These are phyloP conservation scores for Acipenser ruthenus DNA, from an alignment of 2,797 vertebrate species.

Conservation along the genomic window DNA sequence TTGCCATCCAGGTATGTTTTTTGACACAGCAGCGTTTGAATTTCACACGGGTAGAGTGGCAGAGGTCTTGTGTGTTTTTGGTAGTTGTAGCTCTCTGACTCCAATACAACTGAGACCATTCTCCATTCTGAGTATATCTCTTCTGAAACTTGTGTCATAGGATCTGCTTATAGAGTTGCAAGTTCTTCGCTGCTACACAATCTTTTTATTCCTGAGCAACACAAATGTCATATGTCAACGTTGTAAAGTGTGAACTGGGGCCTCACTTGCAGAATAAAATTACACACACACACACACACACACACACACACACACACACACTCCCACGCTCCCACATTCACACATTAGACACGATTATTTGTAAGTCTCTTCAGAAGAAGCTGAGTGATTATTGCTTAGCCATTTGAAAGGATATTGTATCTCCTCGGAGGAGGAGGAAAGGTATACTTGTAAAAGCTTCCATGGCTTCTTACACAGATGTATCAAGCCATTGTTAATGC, in stretches of 20 bases:
- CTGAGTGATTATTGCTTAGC: background rate
- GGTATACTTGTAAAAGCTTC: conserved; percentile 1
- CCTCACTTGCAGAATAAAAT: background rate
- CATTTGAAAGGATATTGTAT: conserved; percentile 1
- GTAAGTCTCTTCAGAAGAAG: background rate
- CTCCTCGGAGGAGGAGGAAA: background rate
- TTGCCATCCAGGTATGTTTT: no score
- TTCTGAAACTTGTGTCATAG: background rate
- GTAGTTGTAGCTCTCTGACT: no score
- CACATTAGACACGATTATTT: background rate
- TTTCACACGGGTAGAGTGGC: no score
- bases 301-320: background rate
- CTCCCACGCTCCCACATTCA: background rate
- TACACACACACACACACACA: background rate
- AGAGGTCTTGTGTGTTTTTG: no score
- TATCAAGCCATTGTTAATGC: conserved; percentile 1
- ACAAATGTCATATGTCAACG: no score
- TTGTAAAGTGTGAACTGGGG: no score
- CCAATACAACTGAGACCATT: no score
- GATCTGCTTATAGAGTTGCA: background rate
- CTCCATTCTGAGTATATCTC: no score
- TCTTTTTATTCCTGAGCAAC: background rate
- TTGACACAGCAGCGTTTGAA: no score
- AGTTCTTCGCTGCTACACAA: background rate
- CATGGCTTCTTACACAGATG: background rate